Evolutionary conservation across 2,888 invertebrate genomes (phyloP).

Genomic region (Tethea ocularis): DNA sequence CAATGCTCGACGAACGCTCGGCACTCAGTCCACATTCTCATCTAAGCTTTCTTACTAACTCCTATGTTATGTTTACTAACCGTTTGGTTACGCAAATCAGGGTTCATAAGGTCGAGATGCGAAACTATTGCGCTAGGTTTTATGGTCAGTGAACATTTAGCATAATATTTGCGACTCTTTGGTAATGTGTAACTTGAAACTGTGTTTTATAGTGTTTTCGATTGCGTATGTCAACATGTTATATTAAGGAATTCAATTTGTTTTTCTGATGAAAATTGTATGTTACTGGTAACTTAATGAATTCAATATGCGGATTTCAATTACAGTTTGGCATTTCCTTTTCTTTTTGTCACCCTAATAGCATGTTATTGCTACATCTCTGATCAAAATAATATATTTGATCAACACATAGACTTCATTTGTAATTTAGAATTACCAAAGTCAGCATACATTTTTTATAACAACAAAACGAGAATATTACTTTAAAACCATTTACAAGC

Average conservation of each 20-base stretch:
- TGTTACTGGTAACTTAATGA: not conserved
- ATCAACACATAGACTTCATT: too few species aligned
- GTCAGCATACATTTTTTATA: not conserved
- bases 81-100: slow-evolving; percentile 16
- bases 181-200: not conserved
- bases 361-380: not conserved
- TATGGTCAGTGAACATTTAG: slow-evolving; percentile 49
- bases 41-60: not conserved
- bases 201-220: not conserved
- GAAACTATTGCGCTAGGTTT: slow-evolving; percentile 40
- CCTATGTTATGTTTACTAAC: slow-evolving; percentile 7
- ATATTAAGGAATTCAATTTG: slow-evolving; percentile 3
- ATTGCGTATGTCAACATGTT: not conserved
- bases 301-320: not conserved
- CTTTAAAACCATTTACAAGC: not conserved
- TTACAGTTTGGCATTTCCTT: not conserved
- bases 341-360: not conserved
- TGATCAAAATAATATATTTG: too few species aligned
- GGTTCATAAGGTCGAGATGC: slow-evolving; percentile 41
- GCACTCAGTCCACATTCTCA: not conserved
- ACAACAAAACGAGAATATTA: not conserved
- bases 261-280: not conserved
- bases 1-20: slow-evolving; percentile 3
- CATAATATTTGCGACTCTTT: slow-evolving; percentile 25
- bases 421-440: too few species aligned